Evolutionary conservation across 2,113 vertebrate genomes (phyloP).

Genomic region (Hydrochoerus hydrochaeris): DNA sequence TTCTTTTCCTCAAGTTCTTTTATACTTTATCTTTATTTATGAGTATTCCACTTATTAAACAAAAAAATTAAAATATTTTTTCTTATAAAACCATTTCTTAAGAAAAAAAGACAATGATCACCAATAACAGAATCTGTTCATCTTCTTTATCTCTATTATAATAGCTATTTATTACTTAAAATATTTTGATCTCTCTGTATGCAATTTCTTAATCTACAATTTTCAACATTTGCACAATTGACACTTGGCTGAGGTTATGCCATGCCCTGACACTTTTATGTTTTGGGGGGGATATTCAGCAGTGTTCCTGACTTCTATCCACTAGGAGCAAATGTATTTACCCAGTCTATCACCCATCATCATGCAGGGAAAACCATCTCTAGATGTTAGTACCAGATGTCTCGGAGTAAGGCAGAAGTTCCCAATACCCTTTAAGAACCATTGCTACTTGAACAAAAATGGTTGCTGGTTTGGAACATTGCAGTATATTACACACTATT

Average conservation of each 20-base stretch:
- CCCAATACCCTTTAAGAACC: rapidly evolving
- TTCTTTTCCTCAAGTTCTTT: slow-evolving; percentile 3
- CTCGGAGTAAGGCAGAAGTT: background rate
- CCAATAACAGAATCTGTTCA: background rate
- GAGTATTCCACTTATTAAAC: background rate
- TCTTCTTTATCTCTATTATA: background rate
- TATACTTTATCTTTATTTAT: background rate
- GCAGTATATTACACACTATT: background rate
- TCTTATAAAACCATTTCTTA: background rate
- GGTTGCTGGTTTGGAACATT: background rate
- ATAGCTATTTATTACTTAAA: background rate
- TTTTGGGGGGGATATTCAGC: background rate
- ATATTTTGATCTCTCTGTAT: background rate
- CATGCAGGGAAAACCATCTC: background rate
- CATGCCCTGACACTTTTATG: rapidly evolving
- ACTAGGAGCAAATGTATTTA: too few relatives aligned
- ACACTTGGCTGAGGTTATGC: background rate
- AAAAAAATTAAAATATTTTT: background rate
- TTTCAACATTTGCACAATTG: background rate
- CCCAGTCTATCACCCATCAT: rapidly evolving
- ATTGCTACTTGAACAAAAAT: background rate
- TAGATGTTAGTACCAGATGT: too few relatives aligned
- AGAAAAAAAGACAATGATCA: background rate
- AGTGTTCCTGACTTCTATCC: background rate
- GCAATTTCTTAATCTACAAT: background rate